These are phyloP conservation scores for Oryctolagus cuniculus DNA, from an alignment of 2,113 vertebrate genomes.

Conservation along the genomic window DNA sequence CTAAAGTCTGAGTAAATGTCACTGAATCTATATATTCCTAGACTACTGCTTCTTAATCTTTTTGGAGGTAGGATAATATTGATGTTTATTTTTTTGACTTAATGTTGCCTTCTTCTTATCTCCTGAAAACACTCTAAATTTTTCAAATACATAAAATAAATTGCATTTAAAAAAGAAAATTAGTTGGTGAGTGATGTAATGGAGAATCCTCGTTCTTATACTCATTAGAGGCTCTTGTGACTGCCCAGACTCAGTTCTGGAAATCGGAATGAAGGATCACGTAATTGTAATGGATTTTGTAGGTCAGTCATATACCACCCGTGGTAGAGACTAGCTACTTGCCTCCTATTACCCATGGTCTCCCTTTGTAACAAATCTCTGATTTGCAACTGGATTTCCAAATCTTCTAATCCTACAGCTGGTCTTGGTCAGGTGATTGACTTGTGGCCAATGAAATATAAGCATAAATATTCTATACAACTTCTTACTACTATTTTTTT, in stretches of 20 bases:
- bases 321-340: not conserved
- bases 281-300: not conserved
- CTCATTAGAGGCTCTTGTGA: not conserved
- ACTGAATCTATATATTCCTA: conserved; percentile 6
- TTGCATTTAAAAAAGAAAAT: not conserved
- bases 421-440: not conserved
- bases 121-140: not conserved
- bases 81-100: not conserved
- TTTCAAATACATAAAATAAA: conserved; percentile 27
- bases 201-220: not conserved
- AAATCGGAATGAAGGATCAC: not conserved
- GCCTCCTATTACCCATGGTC: not conserved
- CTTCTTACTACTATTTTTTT: not conserved
- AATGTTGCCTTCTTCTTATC: not conserved
- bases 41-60: not conserved
- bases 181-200: not conserved
- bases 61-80: not conserved
- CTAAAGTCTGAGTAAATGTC: not conserved
- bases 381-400: not conserved
- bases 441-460: not conserved
- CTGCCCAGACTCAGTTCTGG: not conserved
- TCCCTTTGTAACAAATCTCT: not conserved
- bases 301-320: not conserved
- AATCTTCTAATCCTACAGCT: not conserved
- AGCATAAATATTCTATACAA: not conserved